Evolutionary conservation across 1,140 invertebrate species (phyloP).

Genomic region (Phthorimaea operculella): DNA sequence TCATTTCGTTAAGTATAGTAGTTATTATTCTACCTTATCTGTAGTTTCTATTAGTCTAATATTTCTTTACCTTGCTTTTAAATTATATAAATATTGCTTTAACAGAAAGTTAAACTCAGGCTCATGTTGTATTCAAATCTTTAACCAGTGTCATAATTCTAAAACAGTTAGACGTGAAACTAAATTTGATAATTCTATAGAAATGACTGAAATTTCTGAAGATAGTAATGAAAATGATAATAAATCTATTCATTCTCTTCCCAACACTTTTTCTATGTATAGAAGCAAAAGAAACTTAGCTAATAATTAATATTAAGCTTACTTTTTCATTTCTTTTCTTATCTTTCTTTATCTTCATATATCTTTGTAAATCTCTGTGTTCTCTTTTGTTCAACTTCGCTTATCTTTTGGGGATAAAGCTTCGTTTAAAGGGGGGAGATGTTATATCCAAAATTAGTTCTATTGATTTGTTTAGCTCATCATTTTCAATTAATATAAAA

Average conservation of each 20-base stretch:
- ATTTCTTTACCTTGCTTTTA: neutral
- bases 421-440: no score
- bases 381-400: no score
- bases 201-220: slow-evolving; percentile 2
- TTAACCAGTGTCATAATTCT: neutral
- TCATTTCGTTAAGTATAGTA: slow-evolving; percentile 14
- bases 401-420: no score
- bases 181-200: neutral
- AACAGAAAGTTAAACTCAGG: neutral
- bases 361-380: no score
- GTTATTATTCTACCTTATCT: slow-evolving; percentile 13
- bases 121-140: neutral
- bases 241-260: neutral
- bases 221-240: neutral
- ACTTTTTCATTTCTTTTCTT: no score
- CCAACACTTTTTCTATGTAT: neutral
- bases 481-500: no score
- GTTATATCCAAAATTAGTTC: no score
- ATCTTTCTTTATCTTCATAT: no score
- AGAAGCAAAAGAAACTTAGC: neutral
- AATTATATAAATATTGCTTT: neutral
- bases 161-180: neutral
- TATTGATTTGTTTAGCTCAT: no score
- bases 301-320: neutral
- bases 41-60: neutral